These are phyloP conservation scores for Macrocentrus cingulum DNA, from an alignment of 1,140 invertebrate species.

Conservation along the genomic window DNA sequence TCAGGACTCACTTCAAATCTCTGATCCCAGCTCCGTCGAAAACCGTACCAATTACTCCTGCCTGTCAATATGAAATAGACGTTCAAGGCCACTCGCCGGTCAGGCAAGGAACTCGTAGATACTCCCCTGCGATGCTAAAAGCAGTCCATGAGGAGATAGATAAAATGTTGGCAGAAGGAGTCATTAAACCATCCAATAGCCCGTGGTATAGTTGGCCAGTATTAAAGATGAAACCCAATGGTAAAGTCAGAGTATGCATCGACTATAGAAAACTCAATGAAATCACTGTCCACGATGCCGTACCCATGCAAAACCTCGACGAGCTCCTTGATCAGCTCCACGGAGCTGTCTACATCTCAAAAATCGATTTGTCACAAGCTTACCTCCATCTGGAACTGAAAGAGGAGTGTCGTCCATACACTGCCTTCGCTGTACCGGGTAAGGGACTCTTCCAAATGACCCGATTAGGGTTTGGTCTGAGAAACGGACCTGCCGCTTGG, in stretches of 20 bases:
- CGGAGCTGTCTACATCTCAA: conserved; percentile 41
- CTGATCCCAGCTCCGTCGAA: background rate
- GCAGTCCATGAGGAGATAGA: background rate
- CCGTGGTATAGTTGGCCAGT: background rate
- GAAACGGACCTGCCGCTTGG: conserved; percentile 38
- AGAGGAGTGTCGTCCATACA: conserved; percentile 22
- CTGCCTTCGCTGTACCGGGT: conserved; percentile 28
- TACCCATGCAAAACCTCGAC: conserved; percentile 56
- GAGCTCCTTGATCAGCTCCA: conserved; percentile 52
- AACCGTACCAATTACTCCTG: background rate
- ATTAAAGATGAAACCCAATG: conserved; percentile 6
- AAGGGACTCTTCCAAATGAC: conserved; percentile 39
- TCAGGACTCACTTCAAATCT: too few relatives aligned
- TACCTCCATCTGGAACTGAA: conserved; percentile 30
- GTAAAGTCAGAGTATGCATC: conserved; percentile 49
- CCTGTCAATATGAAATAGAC: background rate
- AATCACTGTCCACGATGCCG: conserved; percentile 50
- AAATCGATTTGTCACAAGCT: conserved; percentile 35
- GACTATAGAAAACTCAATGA: conserved; percentile 54
- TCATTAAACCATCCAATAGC: background rate
- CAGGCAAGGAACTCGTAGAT: background rate
- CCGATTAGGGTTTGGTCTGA: conserved; percentile 44
- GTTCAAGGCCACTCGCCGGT: background rate
- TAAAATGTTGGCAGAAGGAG: background rate
- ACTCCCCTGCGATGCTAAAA: background rate